Conservation (phyloP, 2,888 invertebrate genomes). For the Drosophila gaucha region DNA sequence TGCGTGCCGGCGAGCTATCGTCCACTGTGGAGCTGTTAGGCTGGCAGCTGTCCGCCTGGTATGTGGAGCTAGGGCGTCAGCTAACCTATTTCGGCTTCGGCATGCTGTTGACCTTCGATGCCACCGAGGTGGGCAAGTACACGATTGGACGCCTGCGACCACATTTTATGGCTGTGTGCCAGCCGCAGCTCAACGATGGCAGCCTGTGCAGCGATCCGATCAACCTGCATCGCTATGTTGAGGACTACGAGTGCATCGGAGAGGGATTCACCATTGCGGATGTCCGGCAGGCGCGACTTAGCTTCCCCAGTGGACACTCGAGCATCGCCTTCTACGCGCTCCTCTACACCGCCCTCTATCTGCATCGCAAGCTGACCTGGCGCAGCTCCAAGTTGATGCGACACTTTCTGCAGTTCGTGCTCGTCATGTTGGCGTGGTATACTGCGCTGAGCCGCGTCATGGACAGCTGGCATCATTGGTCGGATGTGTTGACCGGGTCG, state of each 20-base stretch:
- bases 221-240: constrained; percentile 89
- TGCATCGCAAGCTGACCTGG: constrained; percentile 93
- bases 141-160: constrained; percentile 79
- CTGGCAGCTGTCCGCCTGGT: constrained; percentile 62
- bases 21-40: constrained; percentile 51
- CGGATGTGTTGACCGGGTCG: constrained; percentile 75
- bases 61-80: constrained; percentile 59
- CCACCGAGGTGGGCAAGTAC: constrained; percentile 81
- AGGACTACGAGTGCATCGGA: constrained; percentile 88
- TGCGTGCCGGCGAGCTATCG: constrained; percentile 44
- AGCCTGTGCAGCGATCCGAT: constrained; percentile 86
- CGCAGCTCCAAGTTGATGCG: constrained; percentile 91
- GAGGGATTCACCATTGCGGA: constrained; percentile 85
- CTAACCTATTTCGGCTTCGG: constrained; percentile 67
- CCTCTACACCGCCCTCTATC: constrained; percentile 93
- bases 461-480: constrained; percentile 83
- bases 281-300: constrained; percentile 91
- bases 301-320: constrained; percentile 96
- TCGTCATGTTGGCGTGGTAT: constrained; percentile 81
- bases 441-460: constrained; percentile 78
- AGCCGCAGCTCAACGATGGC: constrained; percentile 87
- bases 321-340: constrained; percentile 94
- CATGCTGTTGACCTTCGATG: constrained; percentile 70
- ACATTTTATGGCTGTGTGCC: constrained; percentile 88
- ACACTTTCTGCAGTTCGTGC: constrained; percentile 89